Base-by-base conservation (phyloP, 2,888 invertebrate species). In the Stenchaetothrips biformis region DNA sequence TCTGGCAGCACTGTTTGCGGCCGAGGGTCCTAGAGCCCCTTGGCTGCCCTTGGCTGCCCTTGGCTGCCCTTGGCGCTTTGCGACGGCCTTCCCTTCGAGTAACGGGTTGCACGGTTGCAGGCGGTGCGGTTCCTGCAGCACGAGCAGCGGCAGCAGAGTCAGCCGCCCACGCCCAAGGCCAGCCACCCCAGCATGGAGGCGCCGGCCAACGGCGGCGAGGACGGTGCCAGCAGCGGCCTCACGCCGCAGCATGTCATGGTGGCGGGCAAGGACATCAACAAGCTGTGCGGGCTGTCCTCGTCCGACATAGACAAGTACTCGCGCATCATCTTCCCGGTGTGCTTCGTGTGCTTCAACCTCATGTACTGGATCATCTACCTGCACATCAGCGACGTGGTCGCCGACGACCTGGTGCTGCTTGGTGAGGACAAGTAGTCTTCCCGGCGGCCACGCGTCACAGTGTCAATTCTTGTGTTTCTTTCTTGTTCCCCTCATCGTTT, bases 231-330 rank as follows among this genome's bases (percentile, higher is more conserved):
- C 82, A 86, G 86, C 84, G 85, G 37, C 83, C 84, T 77, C 82
- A 74, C 79, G 8, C 81, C 81, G 9, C 78, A 49, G 18, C 81
- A 80, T 37, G 79, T 80, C 67, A 74, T 74, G 21, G 67, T 74
- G 80, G 84, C 84, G 59, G 84, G 84, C 84, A 87, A 86, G 84
- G 86, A 86, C 85, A 85, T 86, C 82, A 86, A 87, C 84, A 85
- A 85, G 83, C 83, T 86, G 80, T 85, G 83, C 82, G 85, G 85
- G 53, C 86, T 88, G 83, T 87, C 87, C 78, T 89, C 89, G 16
- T 89, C 89, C 83, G 89, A 89, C 83, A 90, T 91, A 83, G 91
- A 91, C 86, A 90, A 90, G 85, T 90, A 90, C 85, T 89, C 90
- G 53, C 87, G 91, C 81, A 88, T 90, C 81, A 86, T 89, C 80